Percentiles rank a stretch among this genome's conserved stretches.
Evolutionary conservation across 2,113 vertebrate species (phyloP).

Genomic region (Gymnobelideus leadbeateri): DNA sequence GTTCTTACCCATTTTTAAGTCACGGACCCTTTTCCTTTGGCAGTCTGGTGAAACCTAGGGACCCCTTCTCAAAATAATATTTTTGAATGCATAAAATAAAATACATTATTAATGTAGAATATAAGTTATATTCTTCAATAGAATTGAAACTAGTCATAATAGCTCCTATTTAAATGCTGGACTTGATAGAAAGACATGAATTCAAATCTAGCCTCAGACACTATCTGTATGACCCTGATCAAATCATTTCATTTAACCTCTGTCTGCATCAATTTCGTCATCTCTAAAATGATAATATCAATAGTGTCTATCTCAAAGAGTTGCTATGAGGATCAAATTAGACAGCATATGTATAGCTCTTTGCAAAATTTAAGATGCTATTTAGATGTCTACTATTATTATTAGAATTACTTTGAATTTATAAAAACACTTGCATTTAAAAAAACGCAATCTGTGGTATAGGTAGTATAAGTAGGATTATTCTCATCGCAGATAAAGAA

Average conservation of each 20-base stretch:
- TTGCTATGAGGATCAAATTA: background rate
- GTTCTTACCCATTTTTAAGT: background rate
- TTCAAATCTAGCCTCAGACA: background rate
- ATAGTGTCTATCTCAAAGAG: background rate
- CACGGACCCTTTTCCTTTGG: background rate
- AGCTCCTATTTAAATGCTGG: background rate
- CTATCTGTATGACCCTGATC: background rate
- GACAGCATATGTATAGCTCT: background rate
- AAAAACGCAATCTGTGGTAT: background rate
- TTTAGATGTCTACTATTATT: background rate
- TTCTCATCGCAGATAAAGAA: background rate
- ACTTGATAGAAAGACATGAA: background rate
- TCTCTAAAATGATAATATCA: background rate
- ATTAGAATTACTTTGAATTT: background rate
- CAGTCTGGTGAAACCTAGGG: background rate
- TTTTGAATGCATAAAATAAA: background rate
- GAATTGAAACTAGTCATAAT: background rate
- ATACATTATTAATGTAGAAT: background rate
- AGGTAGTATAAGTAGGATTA: background rate
- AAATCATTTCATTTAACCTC: background rate
- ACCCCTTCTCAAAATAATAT: background rate
- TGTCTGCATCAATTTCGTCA: background rate
- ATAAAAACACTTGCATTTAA: background rate
- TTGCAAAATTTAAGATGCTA: background rate
- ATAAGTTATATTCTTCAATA: background rate